Percentiles rank a stretch among this genome's conserved stretches.
phyloP scores from a whole-genome alignment of 2,797 vertebrate species.

The Brotula barbata region DNA sequence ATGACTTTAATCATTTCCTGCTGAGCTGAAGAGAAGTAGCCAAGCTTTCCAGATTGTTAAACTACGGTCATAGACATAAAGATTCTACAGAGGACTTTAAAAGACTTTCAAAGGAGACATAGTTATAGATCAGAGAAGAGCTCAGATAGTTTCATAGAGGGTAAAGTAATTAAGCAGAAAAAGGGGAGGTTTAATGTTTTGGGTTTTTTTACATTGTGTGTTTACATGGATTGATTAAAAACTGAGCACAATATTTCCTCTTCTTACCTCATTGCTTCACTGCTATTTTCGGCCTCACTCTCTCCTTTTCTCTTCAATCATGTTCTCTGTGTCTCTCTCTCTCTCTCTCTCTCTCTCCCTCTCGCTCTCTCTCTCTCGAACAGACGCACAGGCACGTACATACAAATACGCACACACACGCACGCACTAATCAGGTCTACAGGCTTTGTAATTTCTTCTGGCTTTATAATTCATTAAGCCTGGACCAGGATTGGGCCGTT shows the following conservation, averaged over 20 bases:
- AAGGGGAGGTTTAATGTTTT: constrained; percentile 35
- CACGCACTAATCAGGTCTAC: constrained; percentile 63
- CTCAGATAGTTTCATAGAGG: constrained; percentile 34
- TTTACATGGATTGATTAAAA: constrained; percentile 60
- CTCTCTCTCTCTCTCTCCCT: too few species aligned
- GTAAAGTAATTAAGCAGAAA: not conserved
- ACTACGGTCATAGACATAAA: constrained; percentile 31
- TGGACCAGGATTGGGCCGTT: constrained; percentile 54
- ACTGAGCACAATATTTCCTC: constrained; percentile 17
- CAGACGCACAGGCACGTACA: too few species aligned
- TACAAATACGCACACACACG: constrained; percentile 4
- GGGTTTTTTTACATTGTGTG: constrained; percentile 30
- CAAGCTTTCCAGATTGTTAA: constrained; percentile 38
- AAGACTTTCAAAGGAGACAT: constrained; percentile 26
- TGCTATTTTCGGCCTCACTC: not conserved
- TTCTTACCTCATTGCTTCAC: constrained; percentile 24
- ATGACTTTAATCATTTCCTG: constrained; percentile 76
- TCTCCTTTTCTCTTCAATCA: not conserved
- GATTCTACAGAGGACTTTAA: constrained; percentile 52
- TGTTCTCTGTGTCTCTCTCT: too few species aligned
- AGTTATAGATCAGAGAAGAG: constrained; percentile 34
- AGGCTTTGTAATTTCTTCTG: constrained; percentile 52
- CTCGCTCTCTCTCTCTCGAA: too few species aligned
- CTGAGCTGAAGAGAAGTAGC: constrained; percentile 54
- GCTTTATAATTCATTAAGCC: constrained; percentile 74